Evolutionary conservation across 1,140 invertebrate species (phyloP), one percentile per base, ranked within the genome.

Genomic region (Leptopilina boulardi): DNA sequence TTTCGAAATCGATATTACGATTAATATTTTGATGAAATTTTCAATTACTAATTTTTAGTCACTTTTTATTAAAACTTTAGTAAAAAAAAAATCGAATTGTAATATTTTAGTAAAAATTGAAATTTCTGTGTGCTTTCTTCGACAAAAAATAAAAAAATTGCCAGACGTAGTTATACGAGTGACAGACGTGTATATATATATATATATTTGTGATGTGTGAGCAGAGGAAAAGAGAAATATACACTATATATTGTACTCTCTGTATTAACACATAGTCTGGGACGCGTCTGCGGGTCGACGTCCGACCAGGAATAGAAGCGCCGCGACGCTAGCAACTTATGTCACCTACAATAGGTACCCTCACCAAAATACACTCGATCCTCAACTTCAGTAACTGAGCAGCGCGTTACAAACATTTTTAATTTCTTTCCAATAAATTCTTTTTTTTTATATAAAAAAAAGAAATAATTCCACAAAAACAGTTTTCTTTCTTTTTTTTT

Each of bases 271-370:
- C 83, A 77, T 86, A 89, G 90, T 90, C 89, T 90, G 87, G 87
- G 86, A 88, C 85, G 83, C 83, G 89, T 91, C 90, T 90, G 84
- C 87, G 87, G 90, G 89, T 90, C 89, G 90, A 89, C 87, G 90
- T 83, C 89, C 89, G 88, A 79, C 85, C 87, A 88, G 85, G 87
- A 90, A 91, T 91, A 91, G 88, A 86, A 87, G 83, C 88, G 83
- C 84, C 85, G 83, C 87, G 84, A 87, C 86, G 85, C 85, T 88
- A 80, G 84, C 83, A 84, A 85, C 84, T 89, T 89, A 83, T 88
- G 86, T 91, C 89, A 88, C 85, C 83, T 87, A 88, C 86, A 85
- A 84, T 88, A 83, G 81, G 81, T 81, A 79, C 77, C 74, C 70
- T 71, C 71, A 66, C 79, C 78, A 79, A 80, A 81, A 83, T 83